Conservation (phyloP, 2,113 vertebrate species). For the Sapayoa aenigma region DNA sequence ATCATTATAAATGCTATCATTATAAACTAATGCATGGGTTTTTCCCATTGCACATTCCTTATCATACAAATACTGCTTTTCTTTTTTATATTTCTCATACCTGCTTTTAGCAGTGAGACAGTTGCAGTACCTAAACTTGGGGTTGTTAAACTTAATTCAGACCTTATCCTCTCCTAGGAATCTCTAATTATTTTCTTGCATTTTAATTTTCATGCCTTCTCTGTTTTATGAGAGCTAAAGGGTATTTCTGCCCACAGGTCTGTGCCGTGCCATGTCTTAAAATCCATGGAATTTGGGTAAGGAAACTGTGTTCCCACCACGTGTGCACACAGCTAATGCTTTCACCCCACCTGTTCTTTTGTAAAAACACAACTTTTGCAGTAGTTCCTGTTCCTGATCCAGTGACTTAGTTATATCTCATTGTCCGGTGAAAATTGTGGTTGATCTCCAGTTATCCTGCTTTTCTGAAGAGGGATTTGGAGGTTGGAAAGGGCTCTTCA, state of each 20-base stretch:
- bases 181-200: neutral
- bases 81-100: neutral
- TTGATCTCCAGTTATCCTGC: neutral
- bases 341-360: neutral
- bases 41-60: neutral
- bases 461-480: neutral
- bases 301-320: too few relatives aligned
- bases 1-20: too few relatives aligned
- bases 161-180: neutral
- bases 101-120: neutral
- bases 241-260: neutral
- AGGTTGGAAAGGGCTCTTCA: neutral
- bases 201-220: neutral
- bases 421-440: neutral
- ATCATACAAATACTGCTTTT: neutral
- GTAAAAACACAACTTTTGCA: neutral
- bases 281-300: neutral
- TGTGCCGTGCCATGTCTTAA: neutral
- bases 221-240: neutral
- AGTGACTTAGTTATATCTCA: neutral
- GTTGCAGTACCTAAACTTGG: neutral
- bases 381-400: neutral
- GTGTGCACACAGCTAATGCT: neutral
- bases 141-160: neutral
- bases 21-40: neutral